Base-by-base conservation (phyloP, 2,888 invertebrate species). In the Habrosyne pyritoides region DNA sequence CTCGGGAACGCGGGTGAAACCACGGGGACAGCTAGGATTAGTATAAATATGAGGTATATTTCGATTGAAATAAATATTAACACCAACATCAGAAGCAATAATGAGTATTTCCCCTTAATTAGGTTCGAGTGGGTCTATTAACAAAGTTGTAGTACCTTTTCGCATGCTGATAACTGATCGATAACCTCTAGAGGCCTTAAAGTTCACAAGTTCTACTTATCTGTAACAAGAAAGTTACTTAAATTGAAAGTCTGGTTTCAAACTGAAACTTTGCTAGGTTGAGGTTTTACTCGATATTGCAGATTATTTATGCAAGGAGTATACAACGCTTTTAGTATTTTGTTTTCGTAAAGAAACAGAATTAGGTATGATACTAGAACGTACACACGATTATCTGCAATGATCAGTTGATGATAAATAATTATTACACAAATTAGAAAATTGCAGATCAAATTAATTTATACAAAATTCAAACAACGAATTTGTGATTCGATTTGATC, bases 161-260 rank as follows among this genome's bases (percentile, higher is more conserved):
- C 26, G 48, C 6, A 8, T n/a, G 18, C 24, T 48, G 48, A 48
- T 48, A 48, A 48, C n/a, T 6, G 24, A 2, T 48, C 24, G 24
- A 48, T 48, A 48, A 48, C 22, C 24, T 48, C 18, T 36, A n/a
- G 7, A 42, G 42, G n/a, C 46, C 14, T 52, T 18, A 42, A 54
- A 56, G 52, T 55, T 10, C 10, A 57, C 42, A 52, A 68, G 8
- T 14, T 36, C 42, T 18, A 59, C 60, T 55, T 67, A 71, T 72
- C 53, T 76, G 73, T 64, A 73, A 66, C 69, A 60, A 66, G 71
- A 69, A 70, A 66, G 66, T 64, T 81, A 82, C 73, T 80, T 83
- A 78, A 79, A 84, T 84, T 83, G 75, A 77, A 77, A 67, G 71
- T 62, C 67, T 71, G 73, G 71, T 67, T 66, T 60, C 52, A 42